Evolutionary conservation across 2,113 vertebrate species (phyloP).

Genomic region (Campylomormyrus tamandua): DNA sequence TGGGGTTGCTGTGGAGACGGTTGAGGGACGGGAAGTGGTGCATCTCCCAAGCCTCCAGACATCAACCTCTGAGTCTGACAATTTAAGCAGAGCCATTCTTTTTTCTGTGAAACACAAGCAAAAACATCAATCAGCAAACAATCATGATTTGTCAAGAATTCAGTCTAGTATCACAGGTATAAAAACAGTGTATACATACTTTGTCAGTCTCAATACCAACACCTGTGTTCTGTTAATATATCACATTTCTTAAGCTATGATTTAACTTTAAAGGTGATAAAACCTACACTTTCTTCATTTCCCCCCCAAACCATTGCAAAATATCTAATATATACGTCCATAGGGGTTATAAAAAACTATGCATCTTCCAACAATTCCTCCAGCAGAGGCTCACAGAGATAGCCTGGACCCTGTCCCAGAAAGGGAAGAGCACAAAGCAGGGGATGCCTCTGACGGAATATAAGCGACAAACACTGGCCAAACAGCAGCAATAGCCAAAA

Average conservation of each 20-base stretch:
- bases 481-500: not conserved
- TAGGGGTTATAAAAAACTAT: not conserved
- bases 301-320: not conserved
- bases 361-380: not conserved
- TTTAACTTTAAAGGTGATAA: not conserved
- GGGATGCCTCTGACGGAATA: not conserved
- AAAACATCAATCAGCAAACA: not conserved
- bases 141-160: not conserved
- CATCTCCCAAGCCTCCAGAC: slow-evolving; percentile 80
- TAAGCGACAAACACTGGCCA: not conserved
- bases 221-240: not conserved
- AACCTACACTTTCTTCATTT: not conserved
- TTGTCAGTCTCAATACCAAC: not conserved
- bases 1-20: slow-evolving; percentile 72
- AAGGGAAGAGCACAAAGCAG: not conserved
- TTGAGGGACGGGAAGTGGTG: slow-evolving; percentile 65
- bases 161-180: not conserved
- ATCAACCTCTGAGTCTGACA: slow-evolving; percentile 94
- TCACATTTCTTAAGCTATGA: not conserved
- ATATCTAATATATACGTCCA: not conserved
- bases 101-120: slow-evolving; percentile 74
- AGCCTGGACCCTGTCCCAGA: not conserved
- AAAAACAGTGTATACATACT: not conserved
- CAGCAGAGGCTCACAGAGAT: not conserved
- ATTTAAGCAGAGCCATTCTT: slow-evolving; percentile 97